phyloP scores from a whole-genome alignment of 2,113 vertebrate genomes.

The Bubo blakistoni region DNA sequence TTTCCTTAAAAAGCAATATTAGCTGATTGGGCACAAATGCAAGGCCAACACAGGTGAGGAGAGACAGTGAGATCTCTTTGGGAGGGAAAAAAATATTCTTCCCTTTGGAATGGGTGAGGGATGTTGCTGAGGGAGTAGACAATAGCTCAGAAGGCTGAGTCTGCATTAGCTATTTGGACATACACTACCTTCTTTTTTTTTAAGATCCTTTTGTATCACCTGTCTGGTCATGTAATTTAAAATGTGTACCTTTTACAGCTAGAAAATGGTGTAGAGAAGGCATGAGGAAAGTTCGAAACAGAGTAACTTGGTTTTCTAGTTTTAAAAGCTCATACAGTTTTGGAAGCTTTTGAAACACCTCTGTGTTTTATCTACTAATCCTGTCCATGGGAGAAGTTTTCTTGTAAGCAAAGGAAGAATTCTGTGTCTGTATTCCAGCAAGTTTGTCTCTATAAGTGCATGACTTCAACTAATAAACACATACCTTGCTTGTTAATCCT shows the following conservation, averaged over 20 bases:
- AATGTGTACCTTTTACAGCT: not conserved
- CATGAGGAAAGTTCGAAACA: not conserved
- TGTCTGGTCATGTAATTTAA: not conserved
- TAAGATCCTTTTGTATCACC: too few relatives aligned
- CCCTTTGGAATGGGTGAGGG: not conserved
- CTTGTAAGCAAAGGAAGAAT: not conserved
- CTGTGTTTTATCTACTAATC: not conserved
- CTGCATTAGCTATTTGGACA: not conserved
- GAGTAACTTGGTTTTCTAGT: not conserved
- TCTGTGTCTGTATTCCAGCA: not conserved
- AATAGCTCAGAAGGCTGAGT: not conserved
- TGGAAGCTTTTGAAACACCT: not conserved
- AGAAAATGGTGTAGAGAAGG: not conserved
- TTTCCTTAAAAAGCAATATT: not conserved
- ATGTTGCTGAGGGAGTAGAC: not conserved
- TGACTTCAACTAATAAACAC: not conserved
- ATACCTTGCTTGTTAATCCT: constrained; percentile 41
- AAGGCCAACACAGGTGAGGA: not conserved
- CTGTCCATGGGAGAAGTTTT: not conserved
- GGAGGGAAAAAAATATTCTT: not conserved
- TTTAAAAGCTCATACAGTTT: not conserved
- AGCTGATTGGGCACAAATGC: not conserved
- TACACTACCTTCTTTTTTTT: too few relatives aligned
- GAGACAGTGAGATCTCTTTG: not conserved
- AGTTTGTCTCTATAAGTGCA: not conserved